Base-by-base conservation (phyloP, 2,888 invertebrate species). In the Catocala sponsa region DNA sequence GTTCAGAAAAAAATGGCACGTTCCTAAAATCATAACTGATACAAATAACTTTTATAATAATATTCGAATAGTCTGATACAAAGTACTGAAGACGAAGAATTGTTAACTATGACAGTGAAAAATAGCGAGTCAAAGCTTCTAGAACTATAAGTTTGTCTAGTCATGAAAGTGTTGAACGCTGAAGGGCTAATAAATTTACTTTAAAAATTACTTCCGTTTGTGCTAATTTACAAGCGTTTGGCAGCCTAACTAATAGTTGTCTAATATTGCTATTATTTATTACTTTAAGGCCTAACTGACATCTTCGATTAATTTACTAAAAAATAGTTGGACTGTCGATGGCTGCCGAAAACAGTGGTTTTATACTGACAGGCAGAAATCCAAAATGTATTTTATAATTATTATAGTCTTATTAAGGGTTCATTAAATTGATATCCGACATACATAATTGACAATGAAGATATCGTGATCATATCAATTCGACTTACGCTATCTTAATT, bases 51-150 rank as follows among this genome's bases (percentile, higher is more conserved):
- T 25, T 25, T 25, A 25, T 25, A 2, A 25, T 25, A 25, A 25
- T 25, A 25, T 25, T 25, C 25, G 25, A 25, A 25, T 25, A 25
- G 25, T 25, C 6, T 2, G 35, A 9, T 38, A 7, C n/a, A 25
- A 7, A 11, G 35, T 50, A 50, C 35, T 50, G 6, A 7, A 13
- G 48, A 11, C 12, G 50, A 35, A n/a, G 12, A 35, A 50, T 50
- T 7, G 12, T 35, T 33, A 6, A 7, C 50, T 33, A 11, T 9
- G 35, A 50, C 50, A 50, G 38, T 12, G 50, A 33, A n/a, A 12
- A 50, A 50, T 50, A 35, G 1, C 35, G 35, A 50, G 50, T 35
- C 50, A 50, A 50, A 11, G 50, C 50, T 7, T 35, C 2, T 0
- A 7, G 12, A 12, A 50, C 35, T 35, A 50, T 50, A 38, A 11